Percentiles rank a stretch among this genome's conserved stretches.
phyloP scores from a whole-genome alignment of 2,888 invertebrate species.

The Lasiommata megera region DNA sequence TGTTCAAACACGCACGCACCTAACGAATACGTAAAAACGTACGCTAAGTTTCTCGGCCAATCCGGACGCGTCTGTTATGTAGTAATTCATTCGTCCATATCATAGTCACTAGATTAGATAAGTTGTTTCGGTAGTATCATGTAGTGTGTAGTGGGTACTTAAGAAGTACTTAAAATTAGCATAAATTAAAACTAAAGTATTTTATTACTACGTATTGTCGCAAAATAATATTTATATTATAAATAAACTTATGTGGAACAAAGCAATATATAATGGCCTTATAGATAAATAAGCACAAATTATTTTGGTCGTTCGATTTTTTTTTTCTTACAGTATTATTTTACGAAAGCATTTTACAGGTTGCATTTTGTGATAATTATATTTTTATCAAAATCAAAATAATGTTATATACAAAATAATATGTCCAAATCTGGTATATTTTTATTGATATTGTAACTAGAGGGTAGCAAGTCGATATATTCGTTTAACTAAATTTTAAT shows the following conservation, averaged over 20 bases:
- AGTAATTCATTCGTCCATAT: conserved; percentile 72
- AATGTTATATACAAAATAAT: conserved; percentile 15
- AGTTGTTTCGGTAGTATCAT: conserved; percentile 38
- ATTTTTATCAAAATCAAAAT: conserved; percentile 23
- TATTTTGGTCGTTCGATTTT: conserved; percentile 40
- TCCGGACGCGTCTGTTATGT: background rate
- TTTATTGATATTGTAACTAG: conserved; percentile 9
- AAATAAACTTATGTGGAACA: conserved; percentile 32
- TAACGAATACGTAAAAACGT: background rate
- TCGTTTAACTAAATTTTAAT: background rate
- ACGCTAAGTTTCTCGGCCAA: background rate
- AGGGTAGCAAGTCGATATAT: background rate
- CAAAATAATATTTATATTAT: conserved; percentile 24
- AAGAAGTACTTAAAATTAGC: conserved; percentile 62
- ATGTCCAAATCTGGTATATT: conserved; percentile 19
- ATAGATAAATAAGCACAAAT: conserved; percentile 49
- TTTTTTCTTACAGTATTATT: conserved; percentile 60
- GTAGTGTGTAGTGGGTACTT: conserved; percentile 60
- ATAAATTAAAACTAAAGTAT: conserved; percentile 8
- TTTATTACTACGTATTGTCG: conserved; percentile 19
- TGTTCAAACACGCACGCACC: background rate
- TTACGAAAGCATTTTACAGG: conserved; percentile 48
- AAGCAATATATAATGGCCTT: conserved; percentile 71
- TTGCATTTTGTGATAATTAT: conserved; percentile 55
- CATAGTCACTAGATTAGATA: conserved; percentile 72